Evolutionary conservation across 2,113 vertebrate species (phyloP).

Genomic region (Alaudala cheleensis): DNA sequence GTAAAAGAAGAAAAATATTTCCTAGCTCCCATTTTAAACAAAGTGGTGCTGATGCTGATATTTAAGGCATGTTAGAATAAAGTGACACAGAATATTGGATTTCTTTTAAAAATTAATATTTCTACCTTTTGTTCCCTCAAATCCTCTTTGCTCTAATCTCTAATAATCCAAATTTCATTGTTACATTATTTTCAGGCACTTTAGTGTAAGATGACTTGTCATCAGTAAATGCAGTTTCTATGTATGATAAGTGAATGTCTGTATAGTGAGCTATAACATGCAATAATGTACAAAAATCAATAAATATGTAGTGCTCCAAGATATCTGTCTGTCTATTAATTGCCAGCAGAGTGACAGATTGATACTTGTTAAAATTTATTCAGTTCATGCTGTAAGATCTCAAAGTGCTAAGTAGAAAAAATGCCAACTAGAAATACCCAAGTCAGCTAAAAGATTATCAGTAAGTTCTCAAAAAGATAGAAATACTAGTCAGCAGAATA

Average conservation of each 20-base stretch:
- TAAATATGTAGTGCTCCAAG: not conserved
- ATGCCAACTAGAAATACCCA: not conserved
- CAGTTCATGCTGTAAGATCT: not conserved
- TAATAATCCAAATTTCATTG: not conserved
- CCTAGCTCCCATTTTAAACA: not conserved
- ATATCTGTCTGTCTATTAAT: constrained; percentile 23
- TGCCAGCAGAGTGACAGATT: not conserved
- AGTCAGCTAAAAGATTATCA: constrained; percentile 16
- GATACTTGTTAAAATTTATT: constrained; percentile 19
- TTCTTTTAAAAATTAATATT: not conserved
- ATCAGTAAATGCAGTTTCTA: not conserved
- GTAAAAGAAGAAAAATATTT: not conserved
- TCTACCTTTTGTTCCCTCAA: not conserved
- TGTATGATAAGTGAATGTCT: not conserved
- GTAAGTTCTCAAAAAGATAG: not conserved
- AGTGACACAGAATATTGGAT: not conserved
- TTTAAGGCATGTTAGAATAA: not conserved
- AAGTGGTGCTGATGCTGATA: not conserved
- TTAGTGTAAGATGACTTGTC: not conserved
- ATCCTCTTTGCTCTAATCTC: not conserved
- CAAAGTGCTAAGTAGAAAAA: constrained; percentile 17
- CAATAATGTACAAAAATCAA: constrained; percentile 1
- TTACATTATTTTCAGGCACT: not conserved
- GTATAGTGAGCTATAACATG: not conserved
- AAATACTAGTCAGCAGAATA: constrained; percentile 19